Percentiles rank a stretch among this genome's conserved stretches.
Evolutionary conservation across 2,888 invertebrate species (phyloP).

Genomic region (Lasioglossum pauxillum): DNA sequence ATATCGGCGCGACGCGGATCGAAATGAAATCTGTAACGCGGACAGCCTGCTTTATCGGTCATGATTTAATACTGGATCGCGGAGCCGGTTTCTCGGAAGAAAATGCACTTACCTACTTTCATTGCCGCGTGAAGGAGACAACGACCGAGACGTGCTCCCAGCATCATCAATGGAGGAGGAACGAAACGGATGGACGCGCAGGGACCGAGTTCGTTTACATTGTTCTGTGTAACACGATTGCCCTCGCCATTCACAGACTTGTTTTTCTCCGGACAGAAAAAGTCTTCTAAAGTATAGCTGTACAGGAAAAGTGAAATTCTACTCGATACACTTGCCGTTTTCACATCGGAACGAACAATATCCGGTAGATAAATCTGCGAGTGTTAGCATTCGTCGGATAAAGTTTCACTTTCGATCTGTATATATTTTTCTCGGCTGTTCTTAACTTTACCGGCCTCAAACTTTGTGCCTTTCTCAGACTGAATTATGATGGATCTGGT

Average conservation of each 20-base stretch:
- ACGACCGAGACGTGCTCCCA: conserved; percentile 60
- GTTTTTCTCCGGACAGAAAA: background rate
- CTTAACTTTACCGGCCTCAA: too few species aligned
- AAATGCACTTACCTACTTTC: conserved; percentile 65
- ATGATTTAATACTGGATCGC: conserved; percentile 51
- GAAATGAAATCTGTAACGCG: conserved; percentile 27
- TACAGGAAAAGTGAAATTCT: conserved; percentile 12
- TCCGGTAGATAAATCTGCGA: background rate
- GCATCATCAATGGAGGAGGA: conserved; percentile 69
- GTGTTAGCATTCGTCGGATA: background rate
- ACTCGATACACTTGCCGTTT: background rate
- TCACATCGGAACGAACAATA: background rate
- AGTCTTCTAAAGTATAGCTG: background rate
- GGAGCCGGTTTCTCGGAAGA: conserved; percentile 53
- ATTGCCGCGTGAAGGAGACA: conserved; percentile 48
- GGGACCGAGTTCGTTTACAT: conserved; percentile 32
- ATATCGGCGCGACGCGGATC: background rate
- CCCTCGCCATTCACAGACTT: background rate
- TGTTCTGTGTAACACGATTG: background rate
- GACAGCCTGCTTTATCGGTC: conserved; percentile 34
- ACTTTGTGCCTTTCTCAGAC: too few species aligned
- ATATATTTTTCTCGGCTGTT: background rate
- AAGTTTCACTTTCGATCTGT: background rate
- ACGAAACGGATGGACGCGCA: conserved; percentile 53
- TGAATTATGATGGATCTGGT: too few species aligned